Evolutionary conservation across 37 sponge, comb jelly and placozoan genomes (phyloP), one percentile per base, ranked within the genome.

Genomic region (Hexactinellida sp.): DNA sequence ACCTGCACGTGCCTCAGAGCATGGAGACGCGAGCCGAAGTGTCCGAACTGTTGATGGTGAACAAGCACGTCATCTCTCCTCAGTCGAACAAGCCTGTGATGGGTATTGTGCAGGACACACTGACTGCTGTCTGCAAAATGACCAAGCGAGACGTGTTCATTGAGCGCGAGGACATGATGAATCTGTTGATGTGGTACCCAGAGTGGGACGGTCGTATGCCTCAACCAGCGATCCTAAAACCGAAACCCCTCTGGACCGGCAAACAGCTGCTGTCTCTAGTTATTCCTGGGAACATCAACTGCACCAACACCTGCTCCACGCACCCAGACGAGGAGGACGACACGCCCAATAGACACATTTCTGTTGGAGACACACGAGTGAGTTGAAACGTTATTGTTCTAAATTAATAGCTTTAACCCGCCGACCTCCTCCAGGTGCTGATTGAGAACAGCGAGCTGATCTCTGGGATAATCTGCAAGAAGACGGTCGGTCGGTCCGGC

Each of bases 31-130:
- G 90, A 55, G 99, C 99, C 7, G 99, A 99, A 84, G 86, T 99
- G 23, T 85, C 87, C 84, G 93, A 94, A 84, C 90, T 99, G 39
- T 34, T 90, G 54, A 92, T 94, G 91, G 99, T 99, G 23, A 92
- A 89, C 3, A 85, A 90, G 21, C 91, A 91, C 86, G 93, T 99
- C 82, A 87, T 99, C 82, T 96, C 99, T 24, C 99, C 99, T 10
- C 99, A 99, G 92, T 93, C 94, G 39, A 99, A 99, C 89, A 54
- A 92, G n/a, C 99, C 99, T 36, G 99, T 99, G 36, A 99, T 99
- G 99, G 99, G 99, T 24, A 96, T 99, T 32, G 97, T 99, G 85
- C 99, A 97, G 84, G 97, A 96, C 84, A 91, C 95, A 0, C 92
- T 97, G 41, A 94, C 94, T n/a, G 92, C 96, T 71, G 92, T 88